Conservation (phyloP, 2,113 vertebrate genomes). For the Saccopteryx leptura region DNA sequence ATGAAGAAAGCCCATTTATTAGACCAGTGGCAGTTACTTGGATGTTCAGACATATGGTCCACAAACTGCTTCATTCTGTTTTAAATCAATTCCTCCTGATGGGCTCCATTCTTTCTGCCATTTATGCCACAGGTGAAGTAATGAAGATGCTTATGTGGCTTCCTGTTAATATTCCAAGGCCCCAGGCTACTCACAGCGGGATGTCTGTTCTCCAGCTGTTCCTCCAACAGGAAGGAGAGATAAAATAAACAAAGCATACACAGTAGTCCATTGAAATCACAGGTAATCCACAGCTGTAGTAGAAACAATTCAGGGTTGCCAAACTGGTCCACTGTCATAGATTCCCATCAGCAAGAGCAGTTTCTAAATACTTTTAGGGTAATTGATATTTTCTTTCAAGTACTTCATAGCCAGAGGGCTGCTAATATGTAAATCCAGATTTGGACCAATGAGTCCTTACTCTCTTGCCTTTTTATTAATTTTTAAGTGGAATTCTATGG, state of each 20-base stretch:
- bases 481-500: conserved; percentile 2
- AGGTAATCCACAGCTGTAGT: conserved; percentile 78
- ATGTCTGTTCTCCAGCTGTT: conserved; percentile 84
- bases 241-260: conserved; percentile 80
- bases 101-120: conserved; percentile 51
- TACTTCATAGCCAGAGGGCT: background rate
- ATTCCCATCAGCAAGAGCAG: conserved; percentile 22
- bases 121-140: conserved; percentile 81
- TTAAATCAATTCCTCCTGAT: conserved; percentile 76
- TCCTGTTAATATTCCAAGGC: conserved; percentile 80
- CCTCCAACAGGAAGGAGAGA: conserved; percentile 76
- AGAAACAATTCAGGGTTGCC: conserved; percentile 61
- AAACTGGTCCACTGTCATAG: background rate
- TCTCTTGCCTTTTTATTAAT: conserved; percentile 5
- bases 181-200: conserved; percentile 72
- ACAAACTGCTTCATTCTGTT: conserved; percentile 77
- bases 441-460: background rate
- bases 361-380: conserved; percentile 31
- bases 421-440: background rate
- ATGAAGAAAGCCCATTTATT: conserved; percentile 66
- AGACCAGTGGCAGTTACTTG: conserved; percentile 64
- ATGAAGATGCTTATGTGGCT: conserved; percentile 80
- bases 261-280: conserved; percentile 79
- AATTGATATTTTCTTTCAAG: conserved; percentile 52
- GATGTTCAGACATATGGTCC: conserved; percentile 74